Evolutionary conservation across 2,113 vertebrate species (phyloP), one percentile per base, ranked within the genome.

Genomic region (Trogon melanurus): DNA sequence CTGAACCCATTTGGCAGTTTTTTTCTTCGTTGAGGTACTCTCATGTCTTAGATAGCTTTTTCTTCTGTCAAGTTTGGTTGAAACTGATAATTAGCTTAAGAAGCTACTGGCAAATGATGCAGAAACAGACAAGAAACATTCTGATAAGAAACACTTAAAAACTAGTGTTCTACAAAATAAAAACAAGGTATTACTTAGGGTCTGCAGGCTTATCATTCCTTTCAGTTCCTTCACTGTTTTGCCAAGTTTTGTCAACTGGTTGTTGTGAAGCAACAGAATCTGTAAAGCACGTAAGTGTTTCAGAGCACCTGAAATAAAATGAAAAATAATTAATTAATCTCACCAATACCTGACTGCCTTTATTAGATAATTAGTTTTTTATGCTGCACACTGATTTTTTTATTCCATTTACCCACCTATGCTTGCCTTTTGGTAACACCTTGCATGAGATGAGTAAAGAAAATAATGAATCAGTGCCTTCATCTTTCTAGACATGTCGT

Each of bases 231-330:
- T 96, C 94, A 98, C 96, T 12, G 97, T 97, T 29, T 91, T 95
- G 3, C 92, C 97, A 36, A 98, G 96, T 14, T 92, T 93, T 34
- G 84, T 97, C 70, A 99, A 73, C 62, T 98, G 97, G 29, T 98
- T 98, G 92, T 98, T 97, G 69, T 98, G 98, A 30, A 99, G 96
- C 92, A 97, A 72, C 34, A 98, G 97, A 51, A 98, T 93, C 45
- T 96, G 94, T 89, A 98, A 94, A 0, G 97, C 97, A 27, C 58
- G 12, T 71, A 98, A 79, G 54, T 96, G 91, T 75, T 90, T 98
- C 85, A 99, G 94, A 81, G 91, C 66, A 78, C 98, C 98, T 98
- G 57, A 71, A 96, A 96, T 72, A 69, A 81, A 79, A 79, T 18
- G 32, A 81, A 93, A 84, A 79, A 70, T 4, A 47, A 89, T 67